These are phyloP conservation scores for Paradisaea rubra DNA, from an alignment of 2,113 vertebrate genomes.

Conservation along the genomic window DNA sequence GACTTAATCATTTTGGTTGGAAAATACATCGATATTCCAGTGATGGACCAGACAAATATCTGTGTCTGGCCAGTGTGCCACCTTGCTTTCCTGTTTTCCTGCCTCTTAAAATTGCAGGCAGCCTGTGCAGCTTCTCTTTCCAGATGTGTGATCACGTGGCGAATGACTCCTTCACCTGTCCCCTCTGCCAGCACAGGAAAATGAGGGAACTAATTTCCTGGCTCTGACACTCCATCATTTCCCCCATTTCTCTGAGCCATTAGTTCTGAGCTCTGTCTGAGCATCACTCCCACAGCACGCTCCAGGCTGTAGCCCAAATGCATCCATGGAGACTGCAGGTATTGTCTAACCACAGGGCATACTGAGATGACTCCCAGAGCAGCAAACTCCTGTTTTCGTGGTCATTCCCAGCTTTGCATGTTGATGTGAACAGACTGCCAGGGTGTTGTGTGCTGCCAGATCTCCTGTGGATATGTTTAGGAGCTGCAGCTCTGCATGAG, in stretches of 20 bases:
- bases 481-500: background rate
- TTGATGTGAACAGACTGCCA: background rate
- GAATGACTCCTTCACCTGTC: background rate
- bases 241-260: background rate
- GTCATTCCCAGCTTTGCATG: background rate
- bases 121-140: background rate
- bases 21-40: background rate
- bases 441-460: background rate
- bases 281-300: rapidly evolving
- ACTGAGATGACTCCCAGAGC: background rate
- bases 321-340: background rate
- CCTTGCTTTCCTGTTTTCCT: background rate
- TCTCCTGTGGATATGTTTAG: background rate
- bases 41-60: background rate
- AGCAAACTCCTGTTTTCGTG: background rate
- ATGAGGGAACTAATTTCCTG: background rate
- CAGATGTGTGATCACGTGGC: rapidly evolving
- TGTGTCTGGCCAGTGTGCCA: background rate
- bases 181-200: background rate
- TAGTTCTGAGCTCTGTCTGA: background rate
- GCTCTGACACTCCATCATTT: background rate
- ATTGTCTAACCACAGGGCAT: background rate
- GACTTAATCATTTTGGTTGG: background rate
- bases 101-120: background rate
- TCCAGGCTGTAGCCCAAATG: background rate